A percentile compares a stretch with the other conserved stretches of the same genome.
Evolutionary conservation across 2,797 vertebrate genomes (phyloP).

Genomic region (Peromyscus attwateri): DNA sequence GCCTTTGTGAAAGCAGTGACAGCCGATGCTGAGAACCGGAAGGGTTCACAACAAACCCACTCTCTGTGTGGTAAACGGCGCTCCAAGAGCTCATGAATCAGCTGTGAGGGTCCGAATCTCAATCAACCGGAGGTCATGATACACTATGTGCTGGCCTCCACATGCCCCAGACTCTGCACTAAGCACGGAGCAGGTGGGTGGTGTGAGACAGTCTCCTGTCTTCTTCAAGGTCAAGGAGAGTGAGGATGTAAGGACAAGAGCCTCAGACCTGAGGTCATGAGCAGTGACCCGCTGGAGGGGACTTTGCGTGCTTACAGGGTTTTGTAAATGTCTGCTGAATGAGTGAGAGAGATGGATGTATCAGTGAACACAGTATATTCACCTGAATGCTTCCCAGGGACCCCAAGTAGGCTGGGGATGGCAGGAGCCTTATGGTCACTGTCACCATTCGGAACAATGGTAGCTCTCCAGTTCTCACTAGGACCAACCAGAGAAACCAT

Average conservation of each 20-base stretch:
- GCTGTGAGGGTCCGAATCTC: not conserved
- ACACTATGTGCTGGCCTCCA: too few relatives aligned
- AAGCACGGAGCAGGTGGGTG: not conserved
- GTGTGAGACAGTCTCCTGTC: not conserved
- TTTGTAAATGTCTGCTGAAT: not conserved
- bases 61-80: not conserved
- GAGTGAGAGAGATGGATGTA: not conserved
- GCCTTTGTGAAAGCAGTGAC: not conserved
- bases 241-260: not conserved
- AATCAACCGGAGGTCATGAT: not conserved
- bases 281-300: not conserved
- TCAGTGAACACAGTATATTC: not conserved
- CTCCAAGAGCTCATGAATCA: not conserved
- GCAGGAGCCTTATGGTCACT: not conserved
- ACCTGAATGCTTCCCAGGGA: not conserved
- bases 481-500: too few relatives aligned
- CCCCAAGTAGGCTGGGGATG: not conserved
- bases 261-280: not conserved
- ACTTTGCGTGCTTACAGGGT: too few relatives aligned
- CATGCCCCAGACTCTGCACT: not conserved
- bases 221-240: not conserved
- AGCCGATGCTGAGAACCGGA: not conserved
- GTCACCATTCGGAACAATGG: not conserved
- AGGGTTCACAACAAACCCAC: not conserved
- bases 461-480: not conserved